phyloP scores from a whole-genome alignment of 2,797 vertebrate species.

The Acrossocheilus wenchowensis region DNA sequence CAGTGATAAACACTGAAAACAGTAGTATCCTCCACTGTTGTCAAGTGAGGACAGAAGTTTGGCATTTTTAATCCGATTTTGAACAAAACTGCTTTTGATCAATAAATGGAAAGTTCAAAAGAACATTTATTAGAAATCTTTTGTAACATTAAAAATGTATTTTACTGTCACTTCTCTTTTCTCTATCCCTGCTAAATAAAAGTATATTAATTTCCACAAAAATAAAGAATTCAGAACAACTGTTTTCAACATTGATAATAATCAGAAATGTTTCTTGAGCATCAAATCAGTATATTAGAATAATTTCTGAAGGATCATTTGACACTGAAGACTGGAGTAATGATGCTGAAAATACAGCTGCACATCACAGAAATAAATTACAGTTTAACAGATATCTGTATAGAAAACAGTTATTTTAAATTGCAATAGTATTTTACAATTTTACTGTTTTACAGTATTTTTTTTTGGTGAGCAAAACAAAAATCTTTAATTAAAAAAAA shows the following conservation, averaged over 20 bases:
- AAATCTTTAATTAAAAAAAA: background rate
- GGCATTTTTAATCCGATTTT: background rate
- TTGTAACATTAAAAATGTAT: background rate
- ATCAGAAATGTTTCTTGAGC: background rate
- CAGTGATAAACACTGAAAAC: background rate
- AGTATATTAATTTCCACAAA: background rate
- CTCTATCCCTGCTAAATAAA: background rate
- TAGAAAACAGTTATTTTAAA: background rate
- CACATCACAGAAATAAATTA: background rate
- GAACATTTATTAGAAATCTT: background rate
- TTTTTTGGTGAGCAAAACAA: background rate
- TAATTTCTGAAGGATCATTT: background rate
- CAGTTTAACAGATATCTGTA: background rate
- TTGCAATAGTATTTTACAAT: background rate
- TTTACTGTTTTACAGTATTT: background rate
- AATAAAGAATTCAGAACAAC: background rate
- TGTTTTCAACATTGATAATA: background rate
- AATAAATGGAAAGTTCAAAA: too few species aligned
- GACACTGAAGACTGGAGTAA: background rate
- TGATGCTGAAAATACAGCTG: background rate
- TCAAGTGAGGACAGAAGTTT: background rate
- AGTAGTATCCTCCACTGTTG: background rate
- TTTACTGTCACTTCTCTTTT: too few species aligned
- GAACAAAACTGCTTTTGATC: too few species aligned
- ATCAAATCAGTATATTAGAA: accelerated